Conservation (phyloP, 2,113 vertebrate genomes). For the Ochotona princeps region DNA sequence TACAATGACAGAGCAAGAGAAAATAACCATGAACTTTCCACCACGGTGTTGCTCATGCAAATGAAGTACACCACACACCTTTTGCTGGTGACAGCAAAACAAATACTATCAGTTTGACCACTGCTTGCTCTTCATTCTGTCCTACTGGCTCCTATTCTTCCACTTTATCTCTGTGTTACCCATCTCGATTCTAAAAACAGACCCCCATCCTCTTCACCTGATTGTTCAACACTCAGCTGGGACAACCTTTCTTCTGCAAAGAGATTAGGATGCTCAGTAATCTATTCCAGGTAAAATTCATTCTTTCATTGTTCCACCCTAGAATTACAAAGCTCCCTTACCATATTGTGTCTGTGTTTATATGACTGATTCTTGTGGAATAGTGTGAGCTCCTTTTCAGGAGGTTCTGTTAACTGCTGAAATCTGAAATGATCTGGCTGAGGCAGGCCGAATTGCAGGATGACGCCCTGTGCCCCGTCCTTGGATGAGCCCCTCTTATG, state of each 20-base stretch:
- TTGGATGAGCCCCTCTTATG: neutral
- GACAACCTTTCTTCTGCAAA: neutral
- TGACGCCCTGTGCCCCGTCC: neutral
- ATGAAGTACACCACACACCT: neutral
- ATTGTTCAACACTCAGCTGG: neutral
- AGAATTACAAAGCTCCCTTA: neutral
- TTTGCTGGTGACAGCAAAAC: neutral
- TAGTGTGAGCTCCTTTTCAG: neutral
- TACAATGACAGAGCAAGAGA: neutral
- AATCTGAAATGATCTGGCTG: neutral
- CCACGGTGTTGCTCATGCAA: neutral
- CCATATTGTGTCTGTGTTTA: neutral
- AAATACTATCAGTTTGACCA: neutral
- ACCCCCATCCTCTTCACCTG: neutral
- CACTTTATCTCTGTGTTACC: neutral
- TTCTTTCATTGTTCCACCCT: neutral
- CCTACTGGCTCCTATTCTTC: neutral
- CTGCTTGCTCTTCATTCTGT: neutral
- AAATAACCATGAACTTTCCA: neutral
- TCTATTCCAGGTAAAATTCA: neutral
- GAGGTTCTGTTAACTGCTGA: neutral
- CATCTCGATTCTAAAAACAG: neutral
- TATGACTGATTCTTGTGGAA: neutral
- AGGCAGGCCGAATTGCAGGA: neutral
- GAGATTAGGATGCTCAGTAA: neutral